These are phyloP conservation scores for Arremon brunneinucha DNA, from an alignment of 2,797 vertebrate genomes.

Conservation along the genomic window DNA sequence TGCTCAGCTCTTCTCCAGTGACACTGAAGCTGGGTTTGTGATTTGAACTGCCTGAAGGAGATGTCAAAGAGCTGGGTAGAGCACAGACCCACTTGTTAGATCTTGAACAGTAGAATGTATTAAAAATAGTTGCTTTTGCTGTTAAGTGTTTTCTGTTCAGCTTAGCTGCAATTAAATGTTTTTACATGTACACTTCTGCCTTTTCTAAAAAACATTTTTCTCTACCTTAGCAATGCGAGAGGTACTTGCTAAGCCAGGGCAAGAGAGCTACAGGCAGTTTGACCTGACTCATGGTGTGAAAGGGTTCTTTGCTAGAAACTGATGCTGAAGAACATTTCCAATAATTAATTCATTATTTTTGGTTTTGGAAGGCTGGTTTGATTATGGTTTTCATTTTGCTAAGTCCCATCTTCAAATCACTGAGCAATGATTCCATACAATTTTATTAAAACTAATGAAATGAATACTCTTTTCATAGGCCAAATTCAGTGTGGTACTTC, in stretches of 20 bases:
- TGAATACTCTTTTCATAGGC: background rate
- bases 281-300: background rate
- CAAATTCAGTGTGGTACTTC: background rate
- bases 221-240: background rate
- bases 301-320: background rate
- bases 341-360: constrained; percentile 5
- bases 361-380: constrained; percentile 20
- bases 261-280: background rate
- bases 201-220: background rate
- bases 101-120: background rate
- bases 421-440: background rate
- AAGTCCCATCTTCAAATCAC: background rate
- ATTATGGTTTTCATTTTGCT: constrained; percentile 14
- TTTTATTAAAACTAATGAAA: constrained; percentile 43
- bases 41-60: background rate
- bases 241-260: background rate
- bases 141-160: background rate
- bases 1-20: background rate
- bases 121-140: background rate
- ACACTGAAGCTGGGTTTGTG: background rate
- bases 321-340: background rate
- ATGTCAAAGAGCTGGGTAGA: background rate
- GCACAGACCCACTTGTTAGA: background rate
- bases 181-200: background rate
- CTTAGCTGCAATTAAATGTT: background rate